Conservation (phyloP, 2,888 invertebrate species). For the Apodemia mormo region DNA sequence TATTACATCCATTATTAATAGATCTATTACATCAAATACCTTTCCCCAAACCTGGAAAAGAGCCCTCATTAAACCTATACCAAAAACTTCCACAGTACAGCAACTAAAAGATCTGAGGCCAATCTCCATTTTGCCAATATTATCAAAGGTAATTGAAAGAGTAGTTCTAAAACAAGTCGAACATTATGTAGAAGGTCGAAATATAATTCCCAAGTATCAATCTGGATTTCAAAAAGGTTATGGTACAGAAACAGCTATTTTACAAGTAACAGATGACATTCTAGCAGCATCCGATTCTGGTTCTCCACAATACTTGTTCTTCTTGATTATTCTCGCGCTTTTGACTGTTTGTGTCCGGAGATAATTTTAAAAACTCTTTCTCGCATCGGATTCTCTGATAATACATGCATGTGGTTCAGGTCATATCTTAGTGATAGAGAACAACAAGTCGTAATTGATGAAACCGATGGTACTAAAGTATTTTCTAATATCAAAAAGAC, state of each 20-base stretch:
- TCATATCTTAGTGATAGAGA: slow-evolving; percentile 24
- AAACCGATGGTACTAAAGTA: neutral
- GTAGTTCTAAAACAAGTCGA: neutral
- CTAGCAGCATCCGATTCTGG: neutral
- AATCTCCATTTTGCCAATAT: slow-evolving; percentile 17
- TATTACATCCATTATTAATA: slow-evolving; percentile 32
- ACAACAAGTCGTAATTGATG: slow-evolving; percentile 25
- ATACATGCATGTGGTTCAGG: slow-evolving; percentile 27
- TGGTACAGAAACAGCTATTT: slow-evolving; percentile 15
- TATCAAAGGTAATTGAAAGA: neutral
- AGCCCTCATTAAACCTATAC: slow-evolving; percentile 39
- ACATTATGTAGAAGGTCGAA: neutral
- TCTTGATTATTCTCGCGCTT: too few species aligned
- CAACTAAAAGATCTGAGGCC: slow-evolving; percentile 37
- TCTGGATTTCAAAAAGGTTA: too few species aligned
- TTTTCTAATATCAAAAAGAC: slow-evolving; percentile 10
- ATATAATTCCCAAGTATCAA: neutral
- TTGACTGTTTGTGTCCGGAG: too few species aligned
- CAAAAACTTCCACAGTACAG: slow-evolving; percentile 35
- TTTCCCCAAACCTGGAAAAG: slow-evolving; percentile 40
- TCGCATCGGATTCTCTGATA: slow-evolving; percentile 26
- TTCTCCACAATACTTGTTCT: too few species aligned
- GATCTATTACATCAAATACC: slow-evolving; percentile 23
- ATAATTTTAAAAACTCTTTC: too few species aligned
- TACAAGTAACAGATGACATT: slow-evolving; percentile 28